These are phyloP conservation scores for Pollenia griseotomentosa DNA, from an alignment of 2,888 invertebrate genomes.

Conservation along the genomic window DNA sequence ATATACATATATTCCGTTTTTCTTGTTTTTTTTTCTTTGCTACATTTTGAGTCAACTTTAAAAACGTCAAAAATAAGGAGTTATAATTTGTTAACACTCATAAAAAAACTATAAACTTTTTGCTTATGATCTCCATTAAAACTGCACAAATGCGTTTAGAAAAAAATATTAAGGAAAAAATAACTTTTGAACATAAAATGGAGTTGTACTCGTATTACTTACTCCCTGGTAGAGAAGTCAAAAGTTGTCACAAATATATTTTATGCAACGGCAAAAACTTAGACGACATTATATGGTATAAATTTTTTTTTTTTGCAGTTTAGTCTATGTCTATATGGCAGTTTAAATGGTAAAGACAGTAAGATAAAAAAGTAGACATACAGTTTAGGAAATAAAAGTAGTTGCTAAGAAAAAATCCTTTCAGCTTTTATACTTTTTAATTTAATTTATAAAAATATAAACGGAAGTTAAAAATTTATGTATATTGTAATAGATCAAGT, in stretches of 20 bases:
- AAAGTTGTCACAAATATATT: conserved; percentile 71
- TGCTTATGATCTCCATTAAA: conserved; percentile 59
- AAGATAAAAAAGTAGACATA: neutral
- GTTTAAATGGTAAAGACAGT: conserved; percentile 16
- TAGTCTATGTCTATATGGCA: conserved; percentile 14
- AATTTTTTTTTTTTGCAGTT: neutral
- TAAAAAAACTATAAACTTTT: conserved; percentile 33
- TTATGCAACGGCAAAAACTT: conserved; percentile 46
- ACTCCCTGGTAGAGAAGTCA: conserved; percentile 67
- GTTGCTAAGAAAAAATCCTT: neutral
- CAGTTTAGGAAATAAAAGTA: neutral
- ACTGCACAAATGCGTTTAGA: conserved; percentile 24
- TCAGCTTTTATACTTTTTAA: neutral
- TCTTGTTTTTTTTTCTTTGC: conserved; percentile 11
- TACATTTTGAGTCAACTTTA: conserved; percentile 38
- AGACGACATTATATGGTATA: conserved; percentile 9
- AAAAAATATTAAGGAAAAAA: conserved; percentile 6
- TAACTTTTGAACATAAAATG: conserved; percentile 55
- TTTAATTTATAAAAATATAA: too few species aligned
- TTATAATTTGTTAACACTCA: conserved; percentile 64
- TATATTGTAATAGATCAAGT: too few species aligned
- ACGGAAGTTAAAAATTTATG: too few species aligned
- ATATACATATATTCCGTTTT: too few species aligned
- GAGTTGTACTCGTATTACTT: conserved; percentile 47
- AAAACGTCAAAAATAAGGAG: conserved; percentile 57